Evolutionary conservation across 2,888 invertebrate genomes (phyloP), one percentile per base, ranked within the genome.

Genomic region (Cephus sareptanus): DNA sequence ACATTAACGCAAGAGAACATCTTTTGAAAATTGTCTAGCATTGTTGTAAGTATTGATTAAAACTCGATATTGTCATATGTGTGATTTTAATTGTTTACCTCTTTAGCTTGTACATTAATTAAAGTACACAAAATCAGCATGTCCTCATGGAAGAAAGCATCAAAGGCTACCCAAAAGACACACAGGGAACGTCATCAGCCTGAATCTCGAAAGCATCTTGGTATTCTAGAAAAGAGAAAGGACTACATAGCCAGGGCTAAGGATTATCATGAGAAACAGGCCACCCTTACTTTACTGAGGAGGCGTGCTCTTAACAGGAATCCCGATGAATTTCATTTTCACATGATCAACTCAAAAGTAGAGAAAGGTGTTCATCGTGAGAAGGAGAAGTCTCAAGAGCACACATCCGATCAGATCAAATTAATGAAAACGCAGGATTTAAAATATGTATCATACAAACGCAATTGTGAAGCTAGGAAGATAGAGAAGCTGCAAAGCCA

Each of bases 301-400:
- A 96, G 96, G 90, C 94, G 97, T 79, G 98, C 98, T 0, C 92
- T 97, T 34, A 96, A 98, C 89, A 97, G 96, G 90, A 99, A 99
- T 93, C 98, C 98, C 1, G 99, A 99, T 95, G 99, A 99, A 91
- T 99, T 99, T 92, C 97, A 99, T 91, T 98, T 97, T 92, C 98
- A 98, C 89, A 99, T 99, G 99, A 95, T 98, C 79, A 98, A 97
- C 90, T 96, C 98, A 0, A 95, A 95, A 91, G 92, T 96, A 0
- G 91, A 93, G 81, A 93, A 93, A 83, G 94, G 93, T 0, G 82
- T 89, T 86, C 95, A 95, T 89, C 95, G 96, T 86, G 92, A 95
- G 69, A 93, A 93, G 81, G 92, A 93, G 34, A 95, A 96, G 80
- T 93, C 94, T 56, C 95, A 95, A 73, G 96, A 97, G 86, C 95